Evolutionary conservation across 2,888 invertebrate species (phyloP).

Genomic region (Hydriomena furcata): DNA sequence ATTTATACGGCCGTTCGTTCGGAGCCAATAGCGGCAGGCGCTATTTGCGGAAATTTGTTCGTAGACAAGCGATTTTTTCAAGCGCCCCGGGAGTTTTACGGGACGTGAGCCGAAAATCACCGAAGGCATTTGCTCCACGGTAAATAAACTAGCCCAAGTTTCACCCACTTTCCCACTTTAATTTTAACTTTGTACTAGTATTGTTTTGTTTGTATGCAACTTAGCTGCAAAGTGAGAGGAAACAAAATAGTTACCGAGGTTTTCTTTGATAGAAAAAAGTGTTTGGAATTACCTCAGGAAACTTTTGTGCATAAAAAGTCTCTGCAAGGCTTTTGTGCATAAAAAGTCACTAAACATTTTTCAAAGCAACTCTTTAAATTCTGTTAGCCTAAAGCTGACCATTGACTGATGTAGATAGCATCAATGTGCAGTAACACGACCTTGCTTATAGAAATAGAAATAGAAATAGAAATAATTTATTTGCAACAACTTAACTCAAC

Average conservation of each 20-base stretch:
- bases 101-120: slow-evolving; percentile 62
- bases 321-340: too few relatives aligned
- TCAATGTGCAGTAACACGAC: too few relatives aligned
- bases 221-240: slow-evolving; percentile 8
- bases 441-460: too few relatives aligned
- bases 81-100: slow-evolving; percentile 43
- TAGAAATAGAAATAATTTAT: too few relatives aligned
- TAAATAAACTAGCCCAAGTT: slow-evolving; percentile 43
- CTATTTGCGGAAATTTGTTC: slow-evolving; percentile 65
- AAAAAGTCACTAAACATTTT: too few relatives aligned
- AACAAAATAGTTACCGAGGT: slow-evolving; percentile 1
- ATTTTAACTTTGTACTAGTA: slow-evolving; percentile 23
- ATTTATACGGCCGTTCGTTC: slow-evolving; percentile 59
- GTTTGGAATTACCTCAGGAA: too few relatives aligned
- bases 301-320: too few relatives aligned
- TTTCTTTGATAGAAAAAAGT: background rate
- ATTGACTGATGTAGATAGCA: too few relatives aligned
- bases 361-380: too few relatives aligned
- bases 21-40: slow-evolving; percentile 54
- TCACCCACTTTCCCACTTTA: slow-evolving; percentile 31
- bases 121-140: slow-evolving; percentile 39
- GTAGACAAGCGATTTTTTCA: slow-evolving; percentile 62
- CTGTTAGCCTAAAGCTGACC: too few relatives aligned
- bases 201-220: slow-evolving; percentile 17
- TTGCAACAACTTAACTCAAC: too few relatives aligned